Conservation (phyloP, 1,140 invertebrate species). For the Lasaia peninsularis region DNA sequence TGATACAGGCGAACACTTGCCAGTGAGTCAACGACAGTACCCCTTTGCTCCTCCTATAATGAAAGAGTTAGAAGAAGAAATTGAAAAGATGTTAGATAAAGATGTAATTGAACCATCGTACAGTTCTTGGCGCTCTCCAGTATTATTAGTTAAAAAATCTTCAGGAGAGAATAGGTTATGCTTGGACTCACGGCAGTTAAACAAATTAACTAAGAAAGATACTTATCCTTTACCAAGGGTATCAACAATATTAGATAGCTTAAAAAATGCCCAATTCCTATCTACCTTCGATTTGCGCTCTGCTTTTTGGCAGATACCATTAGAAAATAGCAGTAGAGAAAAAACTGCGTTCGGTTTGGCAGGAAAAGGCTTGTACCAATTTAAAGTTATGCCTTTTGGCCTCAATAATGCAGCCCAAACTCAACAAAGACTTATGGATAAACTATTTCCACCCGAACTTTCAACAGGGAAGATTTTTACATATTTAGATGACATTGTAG, state of each 20-base stretch:
- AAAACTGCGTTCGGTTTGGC: constrained; percentile 45
- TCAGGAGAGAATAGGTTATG: constrained; percentile 27
- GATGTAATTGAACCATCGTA: constrained; percentile 20
- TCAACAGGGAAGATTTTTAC: constrained; percentile 27
- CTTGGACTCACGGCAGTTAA: constrained; percentile 41
- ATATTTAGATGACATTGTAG: constrained; percentile 54
- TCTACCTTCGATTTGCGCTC: constrained; percentile 43
- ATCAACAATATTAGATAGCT: constrained; percentile 36
- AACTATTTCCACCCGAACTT: constrained; percentile 18
- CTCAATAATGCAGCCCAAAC: constrained; percentile 31
- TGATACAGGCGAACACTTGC: constrained; percentile 25
- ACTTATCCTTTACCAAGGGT: constrained; percentile 37
- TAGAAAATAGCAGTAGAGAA: constrained; percentile 30
- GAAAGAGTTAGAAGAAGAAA: constrained; percentile 22
- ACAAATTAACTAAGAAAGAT: constrained; percentile 37
- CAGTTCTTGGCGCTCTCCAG: constrained; percentile 23
- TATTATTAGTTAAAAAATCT: constrained; percentile 18
- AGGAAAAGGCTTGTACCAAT: constrained; percentile 40
- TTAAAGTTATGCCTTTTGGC: constrained; percentile 28
- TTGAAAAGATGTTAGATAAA: constrained; percentile 23
- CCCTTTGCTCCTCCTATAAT: constrained; percentile 20
- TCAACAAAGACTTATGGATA: constrained; percentile 38
- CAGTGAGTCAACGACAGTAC: constrained; percentile 30
- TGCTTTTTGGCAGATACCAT: constrained; percentile 52
- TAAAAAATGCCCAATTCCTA: constrained; percentile 40